Evolutionary conservation across 2,888 invertebrate genomes (phyloP).

Genomic region (Tetrapedia diversipes): DNA sequence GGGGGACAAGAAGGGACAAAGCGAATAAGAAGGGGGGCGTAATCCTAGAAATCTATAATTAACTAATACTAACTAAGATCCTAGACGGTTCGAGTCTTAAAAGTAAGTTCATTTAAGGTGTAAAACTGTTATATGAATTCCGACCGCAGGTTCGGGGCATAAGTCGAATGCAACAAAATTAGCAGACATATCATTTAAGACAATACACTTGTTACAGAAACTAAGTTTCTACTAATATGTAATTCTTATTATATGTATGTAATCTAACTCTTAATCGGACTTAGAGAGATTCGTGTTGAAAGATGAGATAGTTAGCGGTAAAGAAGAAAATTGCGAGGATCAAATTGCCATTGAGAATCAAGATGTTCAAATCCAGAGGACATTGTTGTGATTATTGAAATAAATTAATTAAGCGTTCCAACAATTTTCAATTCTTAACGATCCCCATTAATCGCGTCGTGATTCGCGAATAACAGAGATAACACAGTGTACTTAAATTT

Average conservation of each 20-base stretch:
- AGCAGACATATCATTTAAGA: constrained; percentile 83
- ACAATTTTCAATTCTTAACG: neutral
- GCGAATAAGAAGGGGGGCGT: constrained; percentile 15
- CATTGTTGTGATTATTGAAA: neutral
- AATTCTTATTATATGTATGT: constrained; percentile 75
- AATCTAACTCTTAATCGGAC: constrained; percentile 74
- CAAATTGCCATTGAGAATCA: constrained; percentile 21
- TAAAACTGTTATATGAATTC: constrained; percentile 76
- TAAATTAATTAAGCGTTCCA: neutral
- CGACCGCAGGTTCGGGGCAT: constrained; percentile 69
- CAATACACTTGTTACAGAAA: constrained; percentile 82
- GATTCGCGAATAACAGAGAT: neutral
- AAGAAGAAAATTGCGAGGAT: too few relatives aligned
- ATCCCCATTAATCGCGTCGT: neutral
- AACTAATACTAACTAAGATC: constrained; percentile 65
- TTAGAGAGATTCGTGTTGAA: constrained; percentile 63
- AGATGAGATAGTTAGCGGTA: constrained; percentile 58
- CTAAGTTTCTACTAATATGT: constrained; percentile 81
- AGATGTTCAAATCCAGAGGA: constrained; percentile 57
- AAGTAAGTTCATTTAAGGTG: constrained; percentile 76
- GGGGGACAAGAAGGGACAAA: neutral
- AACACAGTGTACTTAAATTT: neutral
- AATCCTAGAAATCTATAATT: constrained; percentile 65
- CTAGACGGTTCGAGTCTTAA: constrained; percentile 71
- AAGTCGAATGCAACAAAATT: constrained; percentile 77